phyloP scores from a whole-genome alignment of 2,797 vertebrate species.

The Tenualosa thibaudeaui region DNA sequence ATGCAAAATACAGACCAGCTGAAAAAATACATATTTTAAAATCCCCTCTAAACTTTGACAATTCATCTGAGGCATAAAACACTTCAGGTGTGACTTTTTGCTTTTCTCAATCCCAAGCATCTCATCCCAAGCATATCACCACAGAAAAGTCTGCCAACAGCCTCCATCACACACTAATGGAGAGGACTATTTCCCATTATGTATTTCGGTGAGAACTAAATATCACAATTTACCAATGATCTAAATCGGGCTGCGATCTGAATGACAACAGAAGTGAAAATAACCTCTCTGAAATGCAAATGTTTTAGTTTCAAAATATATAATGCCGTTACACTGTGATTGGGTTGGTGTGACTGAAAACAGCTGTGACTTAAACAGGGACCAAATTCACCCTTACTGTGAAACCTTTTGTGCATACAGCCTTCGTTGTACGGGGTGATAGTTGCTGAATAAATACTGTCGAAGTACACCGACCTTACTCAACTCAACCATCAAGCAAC shows the following conservation, averaged over 20 bases:
- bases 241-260: neutral
- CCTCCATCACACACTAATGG: neutral
- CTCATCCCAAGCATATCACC: constrained; percentile 19
- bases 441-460: neutral
- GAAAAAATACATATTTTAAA: constrained; percentile 36
- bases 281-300: neutral
- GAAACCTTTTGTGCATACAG: neutral
- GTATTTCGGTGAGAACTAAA: neutral
- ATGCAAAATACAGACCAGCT: constrained; percentile 33
- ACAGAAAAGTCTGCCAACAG: neutral
- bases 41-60: constrained; percentile 32
- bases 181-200: neutral
- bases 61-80: constrained; percentile 17
- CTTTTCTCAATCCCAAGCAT: constrained; percentile 8
- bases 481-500: neutral
- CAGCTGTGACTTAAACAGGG: neutral
- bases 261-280: neutral
- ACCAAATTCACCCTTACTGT: neutral
- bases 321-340: neutral
- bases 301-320: neutral
- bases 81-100: constrained; percentile 11
- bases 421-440: neutral
- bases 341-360: neutral
- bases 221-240: neutral
- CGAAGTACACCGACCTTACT: neutral